Percentiles rank a stretch among this genome's conserved stretches.
Conservation (phyloP, 2,113 vertebrate species). For the Campylorhamphus procurvoides region DNA sequence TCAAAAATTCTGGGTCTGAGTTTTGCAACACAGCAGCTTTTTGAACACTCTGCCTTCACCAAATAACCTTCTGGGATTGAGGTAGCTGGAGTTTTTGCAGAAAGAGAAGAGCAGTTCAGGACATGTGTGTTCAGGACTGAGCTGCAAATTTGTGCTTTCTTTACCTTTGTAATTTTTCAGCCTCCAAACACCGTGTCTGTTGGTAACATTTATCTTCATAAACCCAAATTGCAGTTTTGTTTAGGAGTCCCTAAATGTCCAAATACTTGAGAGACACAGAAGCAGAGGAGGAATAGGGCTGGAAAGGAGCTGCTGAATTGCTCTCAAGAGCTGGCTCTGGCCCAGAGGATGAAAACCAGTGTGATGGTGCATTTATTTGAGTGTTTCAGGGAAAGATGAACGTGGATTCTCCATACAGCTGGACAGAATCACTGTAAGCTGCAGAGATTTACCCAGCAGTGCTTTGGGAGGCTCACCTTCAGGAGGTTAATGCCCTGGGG, state of each 20-base stretch:
- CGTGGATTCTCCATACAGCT: neutral
- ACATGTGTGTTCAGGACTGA: neutral
- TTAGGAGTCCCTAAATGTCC: neutral
- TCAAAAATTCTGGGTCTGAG: neutral
- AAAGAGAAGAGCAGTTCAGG: neutral
- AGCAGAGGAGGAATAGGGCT: neutral
- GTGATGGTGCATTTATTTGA: neutral
- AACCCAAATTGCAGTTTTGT: neutral
- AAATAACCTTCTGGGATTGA: neutral
- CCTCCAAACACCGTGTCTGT: neutral
- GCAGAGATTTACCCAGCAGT: conserved; percentile 1
- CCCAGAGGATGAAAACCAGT: neutral
- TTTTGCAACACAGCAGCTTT: neutral
- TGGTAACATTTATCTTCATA: neutral
- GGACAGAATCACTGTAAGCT: conserved; percentile 12
- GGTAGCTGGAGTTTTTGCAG: neutral
- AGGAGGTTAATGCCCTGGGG: neutral
- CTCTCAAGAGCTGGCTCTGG: neutral
- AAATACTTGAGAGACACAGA: neutral
- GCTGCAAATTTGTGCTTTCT: neutral
- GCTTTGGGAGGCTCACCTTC: neutral
- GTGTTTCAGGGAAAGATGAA: neutral
- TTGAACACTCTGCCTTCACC: neutral
- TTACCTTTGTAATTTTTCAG: neutral
- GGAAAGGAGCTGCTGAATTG: neutral